phyloP scores from a whole-genome alignment of 2,797 vertebrate genomes.

The Acrocephalus scirpaceus region DNA sequence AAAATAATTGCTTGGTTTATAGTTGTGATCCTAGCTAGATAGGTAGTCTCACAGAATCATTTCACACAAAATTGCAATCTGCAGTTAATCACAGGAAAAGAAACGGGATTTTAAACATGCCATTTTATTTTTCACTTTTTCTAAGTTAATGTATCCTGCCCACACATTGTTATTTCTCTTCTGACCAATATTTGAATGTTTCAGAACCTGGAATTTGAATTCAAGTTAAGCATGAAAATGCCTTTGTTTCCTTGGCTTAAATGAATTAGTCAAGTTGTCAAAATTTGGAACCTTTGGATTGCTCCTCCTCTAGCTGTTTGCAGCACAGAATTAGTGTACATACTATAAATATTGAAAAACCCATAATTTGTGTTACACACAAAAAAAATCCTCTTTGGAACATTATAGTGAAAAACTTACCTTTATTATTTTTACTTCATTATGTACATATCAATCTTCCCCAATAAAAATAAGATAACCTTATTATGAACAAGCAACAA shows the following conservation, averaged over 20 bases:
- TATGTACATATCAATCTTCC: not conserved
- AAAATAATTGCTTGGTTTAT: not conserved
- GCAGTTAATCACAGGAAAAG: not conserved
- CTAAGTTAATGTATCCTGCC: not conserved
- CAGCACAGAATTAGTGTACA: not conserved
- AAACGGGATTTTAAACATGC: accelerated
- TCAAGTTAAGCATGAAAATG: not conserved
- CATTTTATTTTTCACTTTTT: not conserved
- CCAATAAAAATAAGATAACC: not conserved
- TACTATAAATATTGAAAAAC: not conserved
- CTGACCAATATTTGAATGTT: not conserved
- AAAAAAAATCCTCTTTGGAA: not conserved
- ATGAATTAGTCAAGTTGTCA: not conserved
- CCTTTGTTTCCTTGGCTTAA: not conserved
- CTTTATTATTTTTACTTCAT: not conserved
- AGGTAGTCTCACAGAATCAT: not conserved
- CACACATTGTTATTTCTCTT: not conserved
- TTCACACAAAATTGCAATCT: not conserved
- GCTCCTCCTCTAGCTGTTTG: not conserved
- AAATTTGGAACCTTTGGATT: not conserved
- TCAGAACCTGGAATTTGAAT: not conserved
- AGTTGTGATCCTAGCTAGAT: not conserved
- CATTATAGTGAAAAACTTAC: not conserved
- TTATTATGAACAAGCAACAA: not conserved
- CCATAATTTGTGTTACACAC: not conserved